Conservation (phyloP, 2,888 invertebrate genomes). For the Aelia acuminata region DNA sequence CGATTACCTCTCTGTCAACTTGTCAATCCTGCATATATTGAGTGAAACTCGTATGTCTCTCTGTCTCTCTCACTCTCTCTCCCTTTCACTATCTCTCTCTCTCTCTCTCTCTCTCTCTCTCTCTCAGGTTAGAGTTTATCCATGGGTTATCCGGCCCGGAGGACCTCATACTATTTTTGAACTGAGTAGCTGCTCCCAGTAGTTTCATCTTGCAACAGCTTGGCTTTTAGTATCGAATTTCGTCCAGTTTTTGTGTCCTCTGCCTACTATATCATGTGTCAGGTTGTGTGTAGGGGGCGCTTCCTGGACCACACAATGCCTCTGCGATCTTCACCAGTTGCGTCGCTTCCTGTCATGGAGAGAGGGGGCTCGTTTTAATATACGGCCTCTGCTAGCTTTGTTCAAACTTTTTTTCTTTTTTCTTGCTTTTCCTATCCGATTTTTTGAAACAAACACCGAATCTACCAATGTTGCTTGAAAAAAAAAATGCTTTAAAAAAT, state of each 20-base stretch:
- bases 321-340: constrained; percentile 35
- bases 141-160: background rate
- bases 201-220: background rate
- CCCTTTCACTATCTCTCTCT: too few relatives aligned
- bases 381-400: background rate
- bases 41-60: background rate
- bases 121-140: background rate
- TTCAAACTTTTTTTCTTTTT: background rate
- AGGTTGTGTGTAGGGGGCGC: background rate
- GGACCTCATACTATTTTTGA: background rate
- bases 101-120: too few relatives aligned
- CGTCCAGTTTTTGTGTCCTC: constrained; percentile 15
- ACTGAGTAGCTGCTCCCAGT: background rate
- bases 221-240: constrained; percentile 30
- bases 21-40: background rate
- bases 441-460: background rate
- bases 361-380: background rate
- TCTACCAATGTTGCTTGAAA: background rate
- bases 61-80: too few relatives aligned
- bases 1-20: background rate
- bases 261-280: constrained; percentile 38
- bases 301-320: constrained; percentile 19
- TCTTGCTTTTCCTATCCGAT: background rate
- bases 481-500: background rate
- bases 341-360: constrained; percentile 26